These are phyloP conservation scores for Terebella lapidaria DNA, from an alignment of 2,888 invertebrate genomes.

Conservation along the genomic window DNA sequence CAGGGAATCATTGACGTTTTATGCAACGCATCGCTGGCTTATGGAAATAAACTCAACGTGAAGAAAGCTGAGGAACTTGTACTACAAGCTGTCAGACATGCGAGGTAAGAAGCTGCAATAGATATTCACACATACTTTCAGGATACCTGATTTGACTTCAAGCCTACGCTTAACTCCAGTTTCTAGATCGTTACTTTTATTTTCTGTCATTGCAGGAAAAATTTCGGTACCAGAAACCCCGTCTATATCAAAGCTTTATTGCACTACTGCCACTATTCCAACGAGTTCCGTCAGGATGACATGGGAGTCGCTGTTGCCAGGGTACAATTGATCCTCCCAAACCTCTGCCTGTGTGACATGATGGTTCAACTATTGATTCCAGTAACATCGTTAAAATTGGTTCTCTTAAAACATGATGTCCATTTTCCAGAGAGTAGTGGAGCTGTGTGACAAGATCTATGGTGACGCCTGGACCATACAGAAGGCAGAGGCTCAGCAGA, in stretches of 20 bases:
- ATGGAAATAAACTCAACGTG: constrained; percentile 35
- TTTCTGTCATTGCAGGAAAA: constrained; percentile 27
- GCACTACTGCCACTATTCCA: constrained; percentile 37
- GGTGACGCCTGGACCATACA: constrained; percentile 33
- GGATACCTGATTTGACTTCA: background rate
- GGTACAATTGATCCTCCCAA: constrained; percentile 22
- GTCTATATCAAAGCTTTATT: constrained; percentile 39
- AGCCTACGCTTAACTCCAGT: too few relatives aligned
- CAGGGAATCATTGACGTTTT: constrained; percentile 33
- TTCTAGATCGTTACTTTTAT: too few relatives aligned
- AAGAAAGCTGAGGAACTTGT: constrained; percentile 39
- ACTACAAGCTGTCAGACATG: constrained; percentile 36
- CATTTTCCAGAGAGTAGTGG: constrained; percentile 20
- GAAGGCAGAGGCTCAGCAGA: constrained; percentile 36
- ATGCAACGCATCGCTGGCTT: constrained; percentile 38
- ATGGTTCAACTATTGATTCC: background rate
- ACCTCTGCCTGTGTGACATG: background rate
- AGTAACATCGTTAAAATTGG: background rate
- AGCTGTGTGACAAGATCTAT: constrained; percentile 34
- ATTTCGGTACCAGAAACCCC: constrained; percentile 40
- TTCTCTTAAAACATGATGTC: background rate
- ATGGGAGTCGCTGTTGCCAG: constrained; percentile 32
- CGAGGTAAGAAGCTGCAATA: constrained; percentile 29
- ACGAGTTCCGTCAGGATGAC: constrained; percentile 39
- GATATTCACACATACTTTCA: background rate